phyloP scores from a whole-genome alignment of 2,888 invertebrate genomes.

The Tortrix viridana region DNA sequence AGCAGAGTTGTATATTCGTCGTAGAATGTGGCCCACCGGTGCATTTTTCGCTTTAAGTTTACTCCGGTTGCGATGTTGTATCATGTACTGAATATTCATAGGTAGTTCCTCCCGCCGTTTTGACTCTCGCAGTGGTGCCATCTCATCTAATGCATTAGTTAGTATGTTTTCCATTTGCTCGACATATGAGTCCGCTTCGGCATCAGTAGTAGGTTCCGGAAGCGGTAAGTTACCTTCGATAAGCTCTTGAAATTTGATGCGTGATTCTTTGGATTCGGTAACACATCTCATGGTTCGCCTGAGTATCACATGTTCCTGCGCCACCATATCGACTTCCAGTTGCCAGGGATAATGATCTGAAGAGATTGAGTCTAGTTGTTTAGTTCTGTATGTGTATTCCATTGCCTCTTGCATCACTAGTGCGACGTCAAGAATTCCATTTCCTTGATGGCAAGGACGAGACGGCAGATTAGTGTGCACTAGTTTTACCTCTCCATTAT shows the following conservation, averaged over 20 bases:
- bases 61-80: not conserved
- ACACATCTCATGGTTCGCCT: not conserved
- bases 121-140: not conserved
- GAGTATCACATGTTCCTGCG: not conserved
- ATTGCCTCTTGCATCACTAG: not conserved
- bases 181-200: not conserved
- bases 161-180: not conserved
- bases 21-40: not conserved
- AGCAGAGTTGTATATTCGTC: not conserved
- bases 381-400: not conserved
- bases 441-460: not conserved
- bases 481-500: slow-evolving; percentile 4
- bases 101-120: not conserved
- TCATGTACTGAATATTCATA: not conserved
- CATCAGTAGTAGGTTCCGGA: not conserved
- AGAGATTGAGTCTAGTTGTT: not conserved
- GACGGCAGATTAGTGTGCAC: not conserved
- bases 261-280: not conserved
- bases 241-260: not conserved
- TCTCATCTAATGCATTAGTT: not conserved
- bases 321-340: not conserved
- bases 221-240: not conserved
- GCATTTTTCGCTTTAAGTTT: not conserved
- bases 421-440: not conserved
- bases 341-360: not conserved